Percentiles rank a stretch among this genome's conserved stretches.
Evolutionary conservation across 2,888 invertebrate genomes (phyloP).

Genomic region (Asteroscopus sphinx): DNA sequence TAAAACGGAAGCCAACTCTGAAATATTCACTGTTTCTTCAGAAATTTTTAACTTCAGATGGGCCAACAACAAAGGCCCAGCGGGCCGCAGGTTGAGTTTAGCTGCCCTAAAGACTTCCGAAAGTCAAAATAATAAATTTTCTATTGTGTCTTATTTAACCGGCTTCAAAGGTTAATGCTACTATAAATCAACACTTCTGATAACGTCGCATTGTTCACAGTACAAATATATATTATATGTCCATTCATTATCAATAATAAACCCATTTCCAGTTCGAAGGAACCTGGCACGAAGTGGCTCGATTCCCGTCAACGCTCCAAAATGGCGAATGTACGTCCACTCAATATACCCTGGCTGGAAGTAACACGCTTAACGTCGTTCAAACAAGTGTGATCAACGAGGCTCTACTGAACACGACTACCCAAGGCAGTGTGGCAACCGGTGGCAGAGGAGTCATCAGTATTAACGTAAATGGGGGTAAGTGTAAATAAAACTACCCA

Average conservation of each 20-base stretch:
- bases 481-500: no score
- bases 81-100: no score
- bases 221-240: neutral
- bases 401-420: conserved; percentile 51
- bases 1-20: no score
- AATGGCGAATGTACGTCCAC: conserved; percentile 72
- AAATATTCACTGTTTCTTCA: no score
- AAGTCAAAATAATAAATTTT: no score
- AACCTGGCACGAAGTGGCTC: conserved; percentile 77
- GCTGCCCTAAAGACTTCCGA: no score
- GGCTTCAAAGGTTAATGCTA: no score
- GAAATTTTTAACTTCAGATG: no score
- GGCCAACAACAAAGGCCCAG: no score
- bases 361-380: conserved; percentile 59
- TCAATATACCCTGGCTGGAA: conserved; percentile 44
- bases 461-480: conserved; percentile 63
- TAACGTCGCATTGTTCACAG: neutral
- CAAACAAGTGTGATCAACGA: conserved; percentile 72
- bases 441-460: conserved; percentile 72
- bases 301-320: conserved; percentile 79
- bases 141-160: no score
- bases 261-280: conserved; percentile 73
- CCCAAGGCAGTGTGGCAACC: conserved; percentile 55
- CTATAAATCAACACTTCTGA: no score
- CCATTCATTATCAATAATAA: neutral